These are phyloP conservation scores for Lepus townsendii DNA, from an alignment of 2,797 vertebrate genomes.

Conservation along the genomic window DNA sequence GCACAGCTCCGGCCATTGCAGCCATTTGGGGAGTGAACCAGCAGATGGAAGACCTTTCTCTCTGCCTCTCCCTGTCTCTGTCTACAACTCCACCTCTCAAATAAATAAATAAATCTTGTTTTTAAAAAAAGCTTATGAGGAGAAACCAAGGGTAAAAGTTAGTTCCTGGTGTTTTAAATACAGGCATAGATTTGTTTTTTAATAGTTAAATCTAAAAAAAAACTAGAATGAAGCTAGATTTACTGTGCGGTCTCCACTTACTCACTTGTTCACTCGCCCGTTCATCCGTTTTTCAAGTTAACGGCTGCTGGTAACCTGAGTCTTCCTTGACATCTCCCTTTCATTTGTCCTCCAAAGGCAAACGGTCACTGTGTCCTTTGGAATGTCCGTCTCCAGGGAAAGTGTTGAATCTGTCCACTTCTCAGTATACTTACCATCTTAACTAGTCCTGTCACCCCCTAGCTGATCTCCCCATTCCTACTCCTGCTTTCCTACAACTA, in stretches of 20 bases:
- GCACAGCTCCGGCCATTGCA: no score
- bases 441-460: background rate
- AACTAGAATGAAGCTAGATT: conserved; percentile 44
- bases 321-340: conserved; percentile 15
- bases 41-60: no score
- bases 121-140: background rate
- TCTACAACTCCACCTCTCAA: no score
- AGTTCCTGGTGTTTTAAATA: conserved; percentile 38
- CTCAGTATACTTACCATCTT: background rate
- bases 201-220: conserved; percentile 28
- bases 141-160: conserved; percentile 2
- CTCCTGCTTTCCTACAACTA: background rate
- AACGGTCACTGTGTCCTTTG: background rate
- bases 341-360: background rate
- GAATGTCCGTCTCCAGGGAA: background rate
- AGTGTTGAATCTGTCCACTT: background rate
- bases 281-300: conserved; percentile 63
- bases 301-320: background rate
- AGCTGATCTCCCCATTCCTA: background rate
- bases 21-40: no score
- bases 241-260: background rate
- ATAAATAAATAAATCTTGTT: no score
- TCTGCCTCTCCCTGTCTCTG: no score
- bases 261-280: conserved; percentile 11
- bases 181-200: background rate